Evolutionary conservation across 2,888 invertebrate genomes (phyloP).

Genomic region (Cremastobaeus sp.): DNA sequence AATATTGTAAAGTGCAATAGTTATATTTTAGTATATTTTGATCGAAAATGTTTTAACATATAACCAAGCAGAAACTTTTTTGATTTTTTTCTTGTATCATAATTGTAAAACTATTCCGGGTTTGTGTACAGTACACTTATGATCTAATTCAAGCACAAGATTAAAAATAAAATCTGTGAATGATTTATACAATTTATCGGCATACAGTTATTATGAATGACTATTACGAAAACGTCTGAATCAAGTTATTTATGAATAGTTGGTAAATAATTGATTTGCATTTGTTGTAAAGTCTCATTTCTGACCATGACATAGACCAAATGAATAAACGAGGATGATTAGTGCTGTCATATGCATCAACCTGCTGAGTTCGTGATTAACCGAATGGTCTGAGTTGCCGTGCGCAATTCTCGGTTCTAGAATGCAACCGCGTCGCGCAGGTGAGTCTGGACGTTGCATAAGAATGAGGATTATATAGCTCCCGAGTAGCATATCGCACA

Average conservation of each 20-base stretch:
- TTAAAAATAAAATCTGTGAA: too few species aligned
- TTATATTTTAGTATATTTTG: too few species aligned
- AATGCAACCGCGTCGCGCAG: slow-evolving; percentile 48
- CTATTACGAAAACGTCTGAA: slow-evolving; percentile 10
- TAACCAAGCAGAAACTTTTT: too few species aligned
- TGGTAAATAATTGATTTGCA: slow-evolving; percentile 28
- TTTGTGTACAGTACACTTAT: too few species aligned
- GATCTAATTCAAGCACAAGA: too few species aligned
- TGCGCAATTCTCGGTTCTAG: slow-evolving; percentile 44
- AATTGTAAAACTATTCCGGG: too few species aligned
- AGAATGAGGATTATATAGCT: slow-evolving; percentile 54
- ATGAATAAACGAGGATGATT: slow-evolving; percentile 42
- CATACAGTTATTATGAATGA: too few species aligned
- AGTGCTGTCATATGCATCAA: slow-evolving; percentile 38
- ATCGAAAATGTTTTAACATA: too few species aligned
- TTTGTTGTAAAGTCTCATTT: slow-evolving; percentile 23
- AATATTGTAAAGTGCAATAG: too few species aligned
- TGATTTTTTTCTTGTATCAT: neutral
- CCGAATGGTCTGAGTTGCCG: slow-evolving; percentile 44
- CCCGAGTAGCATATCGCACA: slow-evolving; percentile 28
- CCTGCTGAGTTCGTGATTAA: slow-evolving; percentile 29
- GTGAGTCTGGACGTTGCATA: slow-evolving; percentile 58
- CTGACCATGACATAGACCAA: slow-evolving; percentile 51
- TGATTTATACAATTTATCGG: too few species aligned
- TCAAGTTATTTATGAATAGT: slow-evolving; percentile 28